Conservation (phyloP, 2,113 vertebrate genomes). For the Empidonax alnorum region DNA sequence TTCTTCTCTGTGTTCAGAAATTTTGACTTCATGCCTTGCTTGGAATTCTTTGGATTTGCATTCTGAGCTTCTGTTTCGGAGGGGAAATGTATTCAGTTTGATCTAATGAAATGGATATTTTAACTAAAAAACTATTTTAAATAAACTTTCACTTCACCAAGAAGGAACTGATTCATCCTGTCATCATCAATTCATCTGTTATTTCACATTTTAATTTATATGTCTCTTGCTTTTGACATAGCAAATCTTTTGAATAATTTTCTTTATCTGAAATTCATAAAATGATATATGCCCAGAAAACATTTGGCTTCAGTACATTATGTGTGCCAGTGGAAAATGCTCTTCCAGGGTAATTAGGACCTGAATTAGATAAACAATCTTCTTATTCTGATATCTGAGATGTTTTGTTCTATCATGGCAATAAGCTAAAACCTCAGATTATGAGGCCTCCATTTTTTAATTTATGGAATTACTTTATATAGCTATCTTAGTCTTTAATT, state of each 20-base stretch:
- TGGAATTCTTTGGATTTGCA: neutral
- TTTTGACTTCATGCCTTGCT: neutral
- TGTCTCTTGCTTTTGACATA: neutral
- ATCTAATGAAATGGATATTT: neutral
- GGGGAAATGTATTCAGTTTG: neutral
- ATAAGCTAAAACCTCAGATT: neutral
- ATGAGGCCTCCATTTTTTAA: neutral
- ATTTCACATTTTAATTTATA: neutral
- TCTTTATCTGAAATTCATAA: neutral
- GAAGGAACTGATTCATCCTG: neutral
- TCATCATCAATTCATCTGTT: neutral
- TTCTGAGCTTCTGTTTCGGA: neutral
- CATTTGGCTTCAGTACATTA: neutral
- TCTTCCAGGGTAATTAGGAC: neutral
- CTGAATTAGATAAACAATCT: neutral
- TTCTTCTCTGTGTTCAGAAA: neutral
- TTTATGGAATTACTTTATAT: neutral
- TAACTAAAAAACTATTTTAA: neutral
- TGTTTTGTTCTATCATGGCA: neutral
- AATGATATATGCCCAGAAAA: neutral
- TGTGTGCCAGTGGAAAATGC: neutral
- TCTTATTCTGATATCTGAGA: neutral
- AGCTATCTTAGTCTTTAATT: neutral
- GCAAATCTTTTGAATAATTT: neutral
- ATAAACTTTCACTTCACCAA: neutral